Conservation (phyloP, 2,797 vertebrate genomes). For the Fistularia tabacaria region DNA sequence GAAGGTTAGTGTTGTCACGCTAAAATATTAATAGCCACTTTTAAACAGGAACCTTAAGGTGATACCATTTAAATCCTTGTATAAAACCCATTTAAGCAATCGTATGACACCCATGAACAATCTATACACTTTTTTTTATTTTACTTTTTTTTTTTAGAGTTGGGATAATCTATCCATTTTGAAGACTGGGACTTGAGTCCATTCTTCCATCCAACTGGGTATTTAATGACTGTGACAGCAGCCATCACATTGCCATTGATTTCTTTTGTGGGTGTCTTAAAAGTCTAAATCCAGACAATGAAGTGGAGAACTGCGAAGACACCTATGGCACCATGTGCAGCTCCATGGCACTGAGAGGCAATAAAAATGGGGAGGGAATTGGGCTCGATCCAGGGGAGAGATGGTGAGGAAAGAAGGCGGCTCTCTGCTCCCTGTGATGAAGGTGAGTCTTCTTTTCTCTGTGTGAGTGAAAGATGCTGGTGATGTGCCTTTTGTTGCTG, state of each 20-base stretch:
- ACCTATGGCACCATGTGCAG: slow-evolving; percentile 20
- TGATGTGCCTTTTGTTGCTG: slow-evolving; percentile 34
- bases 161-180: slow-evolving; percentile 27
- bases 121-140: no score
- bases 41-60: no score
- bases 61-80: no score
- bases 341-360: background rate
- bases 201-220: slow-evolving; percentile 45
- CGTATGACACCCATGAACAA: no score
- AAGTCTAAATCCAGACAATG: slow-evolving; percentile 19
- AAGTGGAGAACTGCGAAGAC: slow-evolving; percentile 18
- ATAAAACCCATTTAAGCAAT: no score
- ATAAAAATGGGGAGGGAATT: slow-evolving; percentile 1
- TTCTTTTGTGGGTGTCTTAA: slow-evolving; percentile 40
- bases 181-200: slow-evolving; percentile 15
- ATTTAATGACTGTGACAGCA: slow-evolving; percentile 45
- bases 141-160: background rate
- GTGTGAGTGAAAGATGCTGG: slow-evolving; percentile 19
- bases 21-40: no score
- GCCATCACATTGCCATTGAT: slow-evolving; percentile 46
- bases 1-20: no score
- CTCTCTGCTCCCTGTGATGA: slow-evolving; percentile 35
- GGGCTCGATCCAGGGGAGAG: no score
- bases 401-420: background rate
- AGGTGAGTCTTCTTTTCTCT: slow-evolving; percentile 19